A percentile compares a stretch with the other conserved stretches of the same genome.
Conservation (phyloP, 2,888 invertebrate genomes). For the Rhaphigaster nebulosa region DNA sequence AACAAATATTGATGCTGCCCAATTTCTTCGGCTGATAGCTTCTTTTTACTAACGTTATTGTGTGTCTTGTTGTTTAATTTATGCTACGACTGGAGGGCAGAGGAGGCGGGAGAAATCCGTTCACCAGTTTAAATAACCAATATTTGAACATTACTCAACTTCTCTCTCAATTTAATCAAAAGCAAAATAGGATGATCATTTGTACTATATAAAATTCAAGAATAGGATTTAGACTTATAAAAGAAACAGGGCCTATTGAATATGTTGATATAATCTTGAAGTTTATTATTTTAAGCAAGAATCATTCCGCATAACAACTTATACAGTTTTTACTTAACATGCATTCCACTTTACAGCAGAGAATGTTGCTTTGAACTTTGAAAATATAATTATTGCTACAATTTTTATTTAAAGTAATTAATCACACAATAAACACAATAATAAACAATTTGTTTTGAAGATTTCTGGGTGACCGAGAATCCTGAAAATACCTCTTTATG, state of each 20-base stretch:
- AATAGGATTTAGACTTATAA: not conserved
- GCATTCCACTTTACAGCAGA: no score
- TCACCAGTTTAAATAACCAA: not conserved
- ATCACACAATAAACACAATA: no score
- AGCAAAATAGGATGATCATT: not conserved
- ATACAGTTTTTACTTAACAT: no score
- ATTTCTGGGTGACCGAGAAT: no score
- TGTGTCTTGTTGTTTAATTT: not conserved
- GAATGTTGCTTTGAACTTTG: no score
- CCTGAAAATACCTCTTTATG: no score
- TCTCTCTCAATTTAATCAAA: not conserved
- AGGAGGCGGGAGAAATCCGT: not conserved
- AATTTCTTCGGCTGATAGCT: constrained; percentile 6
- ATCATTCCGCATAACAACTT: no score
- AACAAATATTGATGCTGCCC: constrained; percentile 9
- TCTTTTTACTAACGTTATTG: not conserved
- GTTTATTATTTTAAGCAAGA: not conserved
- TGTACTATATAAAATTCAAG: not conserved
- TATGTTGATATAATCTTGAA: not conserved
- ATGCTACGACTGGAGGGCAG: not conserved
- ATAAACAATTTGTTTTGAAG: no score
- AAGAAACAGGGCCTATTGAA: not conserved
- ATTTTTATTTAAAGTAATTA: no score
- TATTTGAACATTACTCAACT: not conserved
- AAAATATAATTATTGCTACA: no score